phyloP scores from a whole-genome alignment of 2,113 vertebrate species.

The Pygoscelis adeliae region DNA sequence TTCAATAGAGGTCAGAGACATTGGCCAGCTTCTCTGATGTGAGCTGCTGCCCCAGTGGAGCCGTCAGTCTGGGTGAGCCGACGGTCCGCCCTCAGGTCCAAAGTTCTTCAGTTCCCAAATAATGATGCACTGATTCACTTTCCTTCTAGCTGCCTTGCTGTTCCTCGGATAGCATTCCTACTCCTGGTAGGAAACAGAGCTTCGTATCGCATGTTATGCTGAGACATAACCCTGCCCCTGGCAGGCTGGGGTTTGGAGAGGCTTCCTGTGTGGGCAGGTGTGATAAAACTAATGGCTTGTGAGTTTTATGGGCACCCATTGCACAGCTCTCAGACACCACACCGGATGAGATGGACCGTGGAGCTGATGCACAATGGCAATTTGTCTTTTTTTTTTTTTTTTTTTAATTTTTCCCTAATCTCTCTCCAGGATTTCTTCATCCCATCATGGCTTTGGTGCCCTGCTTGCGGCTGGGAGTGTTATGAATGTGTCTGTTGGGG shows the following conservation, averaged over 20 bases:
- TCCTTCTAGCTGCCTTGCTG: neutral
- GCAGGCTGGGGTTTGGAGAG: neutral
- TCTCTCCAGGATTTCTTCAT: neutral
- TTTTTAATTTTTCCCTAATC: neutral
- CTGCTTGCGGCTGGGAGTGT: neutral
- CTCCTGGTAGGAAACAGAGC: neutral
- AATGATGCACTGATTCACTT: neutral
- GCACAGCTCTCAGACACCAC: neutral
- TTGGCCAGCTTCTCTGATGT: neutral
- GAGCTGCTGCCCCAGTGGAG: neutral
- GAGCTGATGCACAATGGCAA: neutral
- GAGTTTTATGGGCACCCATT: accelerated
- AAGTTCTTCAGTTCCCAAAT: neutral
- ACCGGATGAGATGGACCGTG: neutral
- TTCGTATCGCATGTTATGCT: accelerated
- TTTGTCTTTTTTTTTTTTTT: neutral
- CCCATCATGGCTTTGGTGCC: neutral
- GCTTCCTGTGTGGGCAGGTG: neutral
- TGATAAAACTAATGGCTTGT: accelerated
- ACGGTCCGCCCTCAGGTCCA: neutral
- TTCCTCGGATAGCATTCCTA: neutral
- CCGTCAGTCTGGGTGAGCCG: neutral
- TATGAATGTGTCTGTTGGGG: neutral
- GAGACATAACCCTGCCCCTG: neutral
- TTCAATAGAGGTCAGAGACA: neutral